phyloP scores from a whole-genome alignment of 2,888 invertebrate species.

The Elmis aenea region DNA sequence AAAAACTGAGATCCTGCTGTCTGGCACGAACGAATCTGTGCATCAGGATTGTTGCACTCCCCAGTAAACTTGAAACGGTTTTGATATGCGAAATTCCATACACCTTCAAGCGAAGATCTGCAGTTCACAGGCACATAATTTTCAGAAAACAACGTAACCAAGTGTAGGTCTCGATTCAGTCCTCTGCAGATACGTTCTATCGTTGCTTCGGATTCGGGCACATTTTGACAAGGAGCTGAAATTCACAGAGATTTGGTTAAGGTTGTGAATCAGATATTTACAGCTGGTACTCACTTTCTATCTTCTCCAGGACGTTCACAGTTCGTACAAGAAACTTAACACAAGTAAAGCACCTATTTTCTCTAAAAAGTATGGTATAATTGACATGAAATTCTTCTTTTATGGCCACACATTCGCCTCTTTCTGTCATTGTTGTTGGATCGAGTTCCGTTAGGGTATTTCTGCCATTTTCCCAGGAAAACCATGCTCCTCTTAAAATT shows the following conservation, averaged over 20 bases:
- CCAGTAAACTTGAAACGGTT: constrained; percentile 88
- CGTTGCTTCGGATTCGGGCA: constrained; percentile 61
- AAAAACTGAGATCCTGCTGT: constrained; percentile 93
- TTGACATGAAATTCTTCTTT: constrained; percentile 72
- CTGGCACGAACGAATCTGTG: constrained; percentile 89
- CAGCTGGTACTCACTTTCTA: constrained; percentile 61
- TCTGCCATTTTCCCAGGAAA: constrained; percentile 81
- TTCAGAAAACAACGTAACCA: constrained; percentile 82
- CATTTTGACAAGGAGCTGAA: constrained; percentile 68
- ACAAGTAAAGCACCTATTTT: constrained; percentile 73
- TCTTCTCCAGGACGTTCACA: constrained; percentile 83
- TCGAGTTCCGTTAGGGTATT: constrained; percentile 81
- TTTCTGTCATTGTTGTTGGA: constrained; percentile 69
- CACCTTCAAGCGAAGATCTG: constrained; percentile 87
- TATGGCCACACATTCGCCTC: constrained; percentile 69
- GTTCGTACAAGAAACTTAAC: constrained; percentile 80
- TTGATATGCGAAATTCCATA: constrained; percentile 85
- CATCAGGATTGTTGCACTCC: constrained; percentile 84
- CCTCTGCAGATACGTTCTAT: constrained; percentile 72
- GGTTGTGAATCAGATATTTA: background rate
- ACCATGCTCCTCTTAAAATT: constrained; percentile 82
- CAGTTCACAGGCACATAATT: constrained; percentile 89
- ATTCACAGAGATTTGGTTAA: constrained; percentile 16
- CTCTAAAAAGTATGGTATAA: constrained; percentile 77
- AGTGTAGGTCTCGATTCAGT: constrained; percentile 71